Evolutionary conservation across 2,888 invertebrate species (phyloP).

Genomic region (Spialia ferax): DNA sequence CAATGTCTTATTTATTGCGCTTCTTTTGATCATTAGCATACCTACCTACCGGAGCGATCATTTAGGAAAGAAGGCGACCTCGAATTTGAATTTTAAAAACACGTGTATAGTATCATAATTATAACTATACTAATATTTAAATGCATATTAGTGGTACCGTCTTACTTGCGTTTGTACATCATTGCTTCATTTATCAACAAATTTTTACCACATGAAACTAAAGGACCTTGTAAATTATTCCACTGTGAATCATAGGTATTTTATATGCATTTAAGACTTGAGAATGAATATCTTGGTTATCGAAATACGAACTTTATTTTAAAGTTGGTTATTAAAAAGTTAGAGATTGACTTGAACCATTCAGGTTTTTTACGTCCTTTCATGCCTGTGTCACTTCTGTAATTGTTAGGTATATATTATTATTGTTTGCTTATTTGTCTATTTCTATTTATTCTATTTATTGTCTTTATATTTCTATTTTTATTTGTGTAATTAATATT

Average conservation of each 20-base stretch:
- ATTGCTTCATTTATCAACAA: constrained; percentile 24
- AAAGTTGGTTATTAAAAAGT: too few relatives aligned
- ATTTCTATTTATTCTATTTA: too few relatives aligned
- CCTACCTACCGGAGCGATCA: constrained; percentile 55
- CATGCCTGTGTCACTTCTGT: too few relatives aligned
- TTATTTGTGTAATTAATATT: too few relatives aligned
- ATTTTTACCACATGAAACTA: not conserved
- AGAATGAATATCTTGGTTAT: not conserved
- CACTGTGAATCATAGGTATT: not conserved
- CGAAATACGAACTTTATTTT: too few relatives aligned
- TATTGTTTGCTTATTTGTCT: too few relatives aligned
- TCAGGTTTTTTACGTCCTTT: too few relatives aligned
- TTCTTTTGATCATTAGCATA: constrained; percentile 70
- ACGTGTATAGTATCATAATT: constrained; percentile 29
- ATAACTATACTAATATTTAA: constrained; percentile 20
- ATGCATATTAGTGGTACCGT: not conserved
- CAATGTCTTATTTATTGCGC: constrained; percentile 75
- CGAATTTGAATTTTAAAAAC: constrained; percentile 58
- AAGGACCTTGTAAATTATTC: not conserved
- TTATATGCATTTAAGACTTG: not conserved
- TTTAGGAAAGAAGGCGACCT: constrained; percentile 72
- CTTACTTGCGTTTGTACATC: not conserved
- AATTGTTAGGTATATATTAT: too few relatives aligned
- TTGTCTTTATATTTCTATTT: too few relatives aligned
- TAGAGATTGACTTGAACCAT: too few relatives aligned